Evolutionary conservation across 2,113 vertebrate species (phyloP), one percentile per base, ranked within the genome.

Genomic region (Scatophagus argus): DNA sequence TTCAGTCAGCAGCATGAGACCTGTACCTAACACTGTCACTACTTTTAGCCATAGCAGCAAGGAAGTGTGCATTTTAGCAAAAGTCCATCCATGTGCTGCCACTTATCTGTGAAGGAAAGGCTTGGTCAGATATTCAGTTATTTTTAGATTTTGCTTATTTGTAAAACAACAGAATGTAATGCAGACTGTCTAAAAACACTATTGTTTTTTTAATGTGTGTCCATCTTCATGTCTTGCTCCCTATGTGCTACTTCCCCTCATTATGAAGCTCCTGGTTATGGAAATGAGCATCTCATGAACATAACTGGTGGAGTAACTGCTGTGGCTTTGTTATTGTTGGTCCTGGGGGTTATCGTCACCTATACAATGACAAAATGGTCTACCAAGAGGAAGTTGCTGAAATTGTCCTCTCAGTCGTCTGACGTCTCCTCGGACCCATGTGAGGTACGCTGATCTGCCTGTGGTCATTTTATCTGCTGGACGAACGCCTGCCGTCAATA

Each of bases 331-430:
- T 1, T 80, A 0, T 29, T 69, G 27, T 1, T 88, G 13, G 38
- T 31, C 23, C 2, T 77, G 43, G 70, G 59, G 4, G 6, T 65
- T 47, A 0, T 77, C 5, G 1, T 89, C 63, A 91, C 87, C 7
- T 14, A 87, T n/a, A 1, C 62, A 6, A 8, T 3, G 38, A 92
- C 88, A 1, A 91, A 88, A 61, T 3, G 27, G 2, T 60, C 19
- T 1, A 81, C 32, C 32, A 67, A 82, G 36, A 89, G 12, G n/a
- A 77, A 39, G 43, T 13, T 82, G 11, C 13, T 7, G 51, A 32
- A 25, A 11, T n/a, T 0, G 0, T 2, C 62, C 2, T 19, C 41
- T 19, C 39, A 64, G 2, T 17, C 19, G 1, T 29, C 63, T 1
- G 39, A 55, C 1, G 1, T 0, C 4, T 68, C 85, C 9, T 16